Base-by-base conservation (phyloP, 2,888 invertebrate species). In the Rhagophthalmus giganteus region DNA sequence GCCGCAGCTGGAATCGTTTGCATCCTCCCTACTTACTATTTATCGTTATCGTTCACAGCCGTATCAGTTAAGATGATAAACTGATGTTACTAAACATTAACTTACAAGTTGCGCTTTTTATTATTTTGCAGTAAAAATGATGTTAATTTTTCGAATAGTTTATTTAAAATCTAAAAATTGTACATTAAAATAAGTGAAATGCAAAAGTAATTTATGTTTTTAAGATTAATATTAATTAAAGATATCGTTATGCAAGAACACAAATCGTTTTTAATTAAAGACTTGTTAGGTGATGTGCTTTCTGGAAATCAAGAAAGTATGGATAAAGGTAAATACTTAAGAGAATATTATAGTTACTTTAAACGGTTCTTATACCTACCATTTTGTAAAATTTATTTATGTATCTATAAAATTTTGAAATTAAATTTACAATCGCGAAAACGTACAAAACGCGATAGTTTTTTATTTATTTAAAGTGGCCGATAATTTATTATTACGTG, bases 191-290 rank as follows among this genome's bases (percentile, higher is more conserved):
- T n/a, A n/a, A n/a, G n/a, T n/a, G n/a, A n/a, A n/a, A n/a, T n/a
- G n/a, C n/a, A n/a, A n/a, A n/a, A n/a, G n/a, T n/a, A n/a, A 16
- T 8, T 8, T 10, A 30, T 30, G 11, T 9, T 30, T 30, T n/a
- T n/a, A n/a, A n/a, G n/a, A 2, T n/a, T 35, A n/a, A 13, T 13
- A 24, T 24, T 11, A 35, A 20, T 10, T 5, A 7, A 5, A 20
- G 7, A 20, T 5, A 20, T 20, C 39, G 32, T 26, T 31, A 81
- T 74, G 75, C 71, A 85, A 79, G 76, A 84, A 80, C 76, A 84
- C 65, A 90, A 90, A 71, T 92, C 91, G 6, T 92, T 92, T 74
- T 76, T 92, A 54, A 92, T 92, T 60, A 85, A 87, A 68, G 91
- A 92, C 73, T 80, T 92, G 32, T 80, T 92, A 40, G 88, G 91